Conservation (phyloP, 1,140 invertebrate genomes). For the Callitettix versicolor region DNA sequence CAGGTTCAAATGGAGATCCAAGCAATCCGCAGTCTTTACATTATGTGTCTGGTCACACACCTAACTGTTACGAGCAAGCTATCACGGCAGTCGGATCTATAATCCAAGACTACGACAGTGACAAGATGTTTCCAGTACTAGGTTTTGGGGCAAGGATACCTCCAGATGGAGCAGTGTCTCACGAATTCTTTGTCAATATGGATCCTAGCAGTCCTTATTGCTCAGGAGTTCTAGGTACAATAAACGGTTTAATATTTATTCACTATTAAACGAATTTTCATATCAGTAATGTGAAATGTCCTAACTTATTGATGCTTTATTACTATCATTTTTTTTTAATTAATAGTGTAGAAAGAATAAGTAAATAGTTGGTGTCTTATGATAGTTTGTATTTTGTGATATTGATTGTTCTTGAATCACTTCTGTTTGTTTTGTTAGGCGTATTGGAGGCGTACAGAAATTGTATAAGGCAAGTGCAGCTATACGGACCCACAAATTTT, state of each 20-base stretch:
- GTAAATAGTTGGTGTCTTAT: no score
- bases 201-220: constrained; percentile 47
- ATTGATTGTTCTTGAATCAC: no score
- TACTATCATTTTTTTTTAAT: not conserved
- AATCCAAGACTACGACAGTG: constrained; percentile 49
- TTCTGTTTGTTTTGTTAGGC: no score
- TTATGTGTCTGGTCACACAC: constrained; percentile 34
- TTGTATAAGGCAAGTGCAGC: constrained; percentile 41
- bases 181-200: constrained; percentile 49
- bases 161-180: constrained; percentile 40
- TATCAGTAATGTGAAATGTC: not conserved
- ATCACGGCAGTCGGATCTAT: constrained; percentile 49
- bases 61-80: constrained; percentile 48
- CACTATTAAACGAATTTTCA: not conserved
- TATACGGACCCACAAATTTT: constrained; percentile 58
- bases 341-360: no score
- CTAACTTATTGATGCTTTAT: not conserved
- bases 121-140: constrained; percentile 44
- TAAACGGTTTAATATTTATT: not conserved
- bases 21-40: constrained; percentile 44
- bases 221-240: constrained; percentile 30
- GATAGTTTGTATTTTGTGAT: not conserved
- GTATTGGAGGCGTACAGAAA: constrained; percentile 32
- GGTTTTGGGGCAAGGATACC: constrained; percentile 46
- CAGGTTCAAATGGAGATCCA: constrained; percentile 54